These are phyloP conservation scores for Drosophila guanche DNA, from an alignment of 1,140 invertebrate genomes.

Conservation along the genomic window DNA sequence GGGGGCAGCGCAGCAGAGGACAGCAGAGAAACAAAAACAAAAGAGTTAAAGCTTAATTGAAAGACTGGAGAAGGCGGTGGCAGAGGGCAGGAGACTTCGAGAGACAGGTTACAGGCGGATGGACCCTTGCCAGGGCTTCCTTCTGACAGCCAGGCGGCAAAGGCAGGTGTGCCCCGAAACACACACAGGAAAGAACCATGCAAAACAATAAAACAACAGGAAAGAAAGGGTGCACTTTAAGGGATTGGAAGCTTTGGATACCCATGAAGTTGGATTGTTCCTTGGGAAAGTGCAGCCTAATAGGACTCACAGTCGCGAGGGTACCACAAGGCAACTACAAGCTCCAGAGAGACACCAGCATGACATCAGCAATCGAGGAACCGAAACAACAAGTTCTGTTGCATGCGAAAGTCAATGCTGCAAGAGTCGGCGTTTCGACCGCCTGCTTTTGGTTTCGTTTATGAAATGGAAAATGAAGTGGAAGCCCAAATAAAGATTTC, in stretches of 20 bases:
- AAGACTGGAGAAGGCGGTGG: conserved; percentile 10
- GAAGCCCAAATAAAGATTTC: conserved; percentile 29
- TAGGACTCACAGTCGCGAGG: too few relatives aligned
- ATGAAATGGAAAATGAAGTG: conserved; percentile 69
- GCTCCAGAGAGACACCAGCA: neutral
- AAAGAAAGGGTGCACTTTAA: too few relatives aligned
- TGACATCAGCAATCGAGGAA: conserved; percentile 12
- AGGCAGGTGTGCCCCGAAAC: conserved; percentile 71
- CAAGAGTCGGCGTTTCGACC: conserved; percentile 8
- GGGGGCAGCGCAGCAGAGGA: conserved; percentile 10
- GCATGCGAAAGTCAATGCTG: conserved; percentile 42
- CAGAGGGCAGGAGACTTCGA: conserved; percentile 7
- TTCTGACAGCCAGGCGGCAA: conserved; percentile 2
- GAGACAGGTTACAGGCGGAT: conserved; percentile 5
- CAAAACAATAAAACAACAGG: conserved; percentile 30
- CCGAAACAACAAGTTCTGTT: conserved; percentile 40
- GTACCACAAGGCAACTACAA: too few relatives aligned
- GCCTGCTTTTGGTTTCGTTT: conserved; percentile 36
- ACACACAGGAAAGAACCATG: conserved; percentile 49
- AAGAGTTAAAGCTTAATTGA: conserved; percentile 52
- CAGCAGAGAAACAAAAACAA: neutral
- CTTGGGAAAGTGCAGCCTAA: too few relatives aligned
- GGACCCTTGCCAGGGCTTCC: conserved; percentile 47
- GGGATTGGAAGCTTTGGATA: neutral
- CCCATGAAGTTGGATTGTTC: neutral